Base-by-base conservation (phyloP, 2,888 invertebrate species). In the Ctena decussata region DNA sequence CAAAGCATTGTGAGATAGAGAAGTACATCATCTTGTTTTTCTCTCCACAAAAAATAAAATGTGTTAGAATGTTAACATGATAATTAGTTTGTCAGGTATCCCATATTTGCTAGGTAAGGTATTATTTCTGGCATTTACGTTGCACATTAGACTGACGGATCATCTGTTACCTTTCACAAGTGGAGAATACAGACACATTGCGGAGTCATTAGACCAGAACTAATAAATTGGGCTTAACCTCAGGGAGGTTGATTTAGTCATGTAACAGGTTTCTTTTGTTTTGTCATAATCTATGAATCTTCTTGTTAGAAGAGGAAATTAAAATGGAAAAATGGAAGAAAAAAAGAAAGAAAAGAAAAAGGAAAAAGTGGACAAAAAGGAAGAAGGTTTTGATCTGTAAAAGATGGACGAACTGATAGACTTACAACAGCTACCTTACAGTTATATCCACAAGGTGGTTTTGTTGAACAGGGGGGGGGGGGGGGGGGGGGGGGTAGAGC, bases 51-150 rank as follows among this genome's bases (percentile, higher is more conserved):
- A 32, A 65, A 65, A 65, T 65, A 35, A 35, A 30, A 65, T 35
- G 18, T 65, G 65, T 65, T 12, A 65, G 65, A 65, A 65, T 35
- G 35, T 65, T 65, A 65, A 65, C 35, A 65, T 65, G 65, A 65
- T 65, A 65, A 65, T 65, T 65, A 65, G 35, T 65, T 35, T 35
- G 65, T 35, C 65, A 65, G 65, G 32, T 65, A 65, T 65, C 30
- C 24, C 65, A 65, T 65, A 65, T 65, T 65, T 65, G 3, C 15
- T 15, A 35, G 35, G 27, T 65, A 30, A 32, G 35, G 18, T 35
- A 65, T 65, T 12, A 35, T 35, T 12, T 27, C 35, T 65, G 65
- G 65, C 32, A 8, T 65, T 65, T 1, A 65, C 35, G 18, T 35
- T 35, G 35, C 65, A 65, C 65, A 65, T 65, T 65, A 35, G 35